phyloP scores from a whole-genome alignment of 2,797 vertebrate genomes.

The Macropus fuliginosus region DNA sequence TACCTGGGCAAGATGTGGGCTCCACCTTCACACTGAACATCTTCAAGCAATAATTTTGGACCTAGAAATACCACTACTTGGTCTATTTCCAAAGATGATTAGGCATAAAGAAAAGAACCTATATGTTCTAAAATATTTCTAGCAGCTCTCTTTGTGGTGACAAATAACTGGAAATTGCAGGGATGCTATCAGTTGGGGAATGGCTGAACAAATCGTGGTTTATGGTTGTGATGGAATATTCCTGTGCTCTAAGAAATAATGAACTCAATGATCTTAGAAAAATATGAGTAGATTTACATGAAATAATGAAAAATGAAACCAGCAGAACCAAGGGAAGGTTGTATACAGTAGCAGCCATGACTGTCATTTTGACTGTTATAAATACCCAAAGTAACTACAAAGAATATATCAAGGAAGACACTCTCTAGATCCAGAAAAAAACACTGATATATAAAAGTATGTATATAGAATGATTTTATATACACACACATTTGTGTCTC shows the following conservation, averaged over 20 bases:
- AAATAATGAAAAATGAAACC: background rate
- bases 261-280: background rate
- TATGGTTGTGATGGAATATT: background rate
- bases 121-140: background rate
- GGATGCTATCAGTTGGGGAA: background rate
- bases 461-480: background rate
- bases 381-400: background rate
- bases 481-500: background rate
- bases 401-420: background rate
- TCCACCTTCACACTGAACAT: background rate
- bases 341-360: background rate
- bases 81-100: background rate
- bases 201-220: background rate
- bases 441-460: background rate
- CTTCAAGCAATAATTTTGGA: background rate
- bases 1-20: background rate
- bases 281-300: background rate
- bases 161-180: background rate
- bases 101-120: background rate
- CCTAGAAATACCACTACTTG: background rate
- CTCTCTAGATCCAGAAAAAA: background rate
- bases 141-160: background rate
- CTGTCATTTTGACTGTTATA: background rate
- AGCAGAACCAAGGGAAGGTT: background rate
- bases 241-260: background rate